A percentile compares a stretch with the other conserved stretches of the same genome.
Evolutionary conservation across 2,113 vertebrate species (phyloP).

Genomic region (Emberiza fucata): DNA sequence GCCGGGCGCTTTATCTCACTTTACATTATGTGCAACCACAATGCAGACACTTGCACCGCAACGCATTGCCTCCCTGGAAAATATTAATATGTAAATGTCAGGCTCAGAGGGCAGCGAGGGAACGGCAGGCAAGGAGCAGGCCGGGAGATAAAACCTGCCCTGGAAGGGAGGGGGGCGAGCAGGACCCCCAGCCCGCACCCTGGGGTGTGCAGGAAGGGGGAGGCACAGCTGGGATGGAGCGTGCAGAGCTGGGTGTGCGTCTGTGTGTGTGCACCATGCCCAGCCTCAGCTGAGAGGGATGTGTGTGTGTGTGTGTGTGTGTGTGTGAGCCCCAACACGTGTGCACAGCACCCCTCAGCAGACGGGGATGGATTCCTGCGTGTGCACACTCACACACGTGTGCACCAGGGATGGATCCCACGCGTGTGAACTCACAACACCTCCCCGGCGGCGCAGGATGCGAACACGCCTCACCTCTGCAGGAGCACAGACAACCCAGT

Average conservation of each 20-base stretch:
- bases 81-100: slow-evolving; percentile 79
- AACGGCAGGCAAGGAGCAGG: slow-evolving; percentile 11
- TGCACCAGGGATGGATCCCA: no score
- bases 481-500: neutral
- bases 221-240: neutral
- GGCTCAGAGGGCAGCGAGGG: slow-evolving; percentile 66
- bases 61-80: slow-evolving; percentile 60
- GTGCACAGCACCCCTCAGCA: neutral
- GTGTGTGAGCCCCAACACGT: neutral
- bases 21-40: slow-evolving; percentile 70
- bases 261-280: fast-evolving
- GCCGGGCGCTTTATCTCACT: slow-evolving; percentile 73
- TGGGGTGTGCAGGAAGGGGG: neutral
- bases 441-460: fast-evolving
- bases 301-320: neutral
- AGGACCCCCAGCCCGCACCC: neutral
- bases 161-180: neutral
- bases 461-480: fast-evolving
- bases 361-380: no score
- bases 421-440: neutral
- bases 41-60: slow-evolving; percentile 66
- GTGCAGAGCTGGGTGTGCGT: fast-evolving
- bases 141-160: slow-evolving; percentile 48
- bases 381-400: no score
- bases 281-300: neutral